Conservation (phyloP, 2,113 vertebrate species). For the Sorex araneus region DNA sequence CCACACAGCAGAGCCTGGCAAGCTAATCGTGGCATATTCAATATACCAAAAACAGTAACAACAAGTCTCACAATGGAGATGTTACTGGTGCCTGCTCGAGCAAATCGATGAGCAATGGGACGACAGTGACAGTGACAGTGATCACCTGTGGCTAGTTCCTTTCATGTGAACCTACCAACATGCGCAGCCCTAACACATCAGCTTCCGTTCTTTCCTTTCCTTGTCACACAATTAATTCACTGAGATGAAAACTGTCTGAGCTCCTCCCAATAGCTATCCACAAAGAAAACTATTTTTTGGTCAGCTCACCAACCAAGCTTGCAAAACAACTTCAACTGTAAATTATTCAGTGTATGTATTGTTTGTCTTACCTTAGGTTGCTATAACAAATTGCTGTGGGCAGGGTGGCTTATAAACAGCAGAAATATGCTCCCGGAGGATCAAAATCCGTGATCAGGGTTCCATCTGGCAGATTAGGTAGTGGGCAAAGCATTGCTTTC, state of each 20-base stretch:
- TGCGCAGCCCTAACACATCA: not conserved
- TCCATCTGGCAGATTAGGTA: not conserved
- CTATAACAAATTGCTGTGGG: not conserved
- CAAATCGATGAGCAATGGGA: too few species aligned
- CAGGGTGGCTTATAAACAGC: not conserved
- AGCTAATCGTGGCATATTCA: too few species aligned
- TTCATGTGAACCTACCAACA: not conserved
- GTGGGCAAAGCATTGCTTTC: not conserved
- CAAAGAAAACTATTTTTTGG: not conserved
- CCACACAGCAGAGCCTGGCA: too few species aligned
- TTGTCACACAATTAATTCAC: not conserved
- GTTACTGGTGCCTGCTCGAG: too few species aligned
- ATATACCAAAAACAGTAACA: too few species aligned
- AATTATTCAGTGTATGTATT: not conserved
- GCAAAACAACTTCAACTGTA: not conserved
- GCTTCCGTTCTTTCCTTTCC: not conserved
- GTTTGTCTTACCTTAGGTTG: not conserved
- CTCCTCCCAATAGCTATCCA: not conserved
- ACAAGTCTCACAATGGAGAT: too few species aligned
- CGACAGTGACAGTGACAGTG: too few species aligned
- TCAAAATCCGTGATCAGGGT: not conserved
- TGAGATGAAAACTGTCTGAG: not conserved
- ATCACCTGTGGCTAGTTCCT: not conserved
- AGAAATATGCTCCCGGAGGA: slow-evolving; percentile 4
- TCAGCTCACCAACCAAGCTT: not conserved